phyloP scores from a whole-genome alignment of 2,888 invertebrate genomes.

The Netelia inedita region DNA sequence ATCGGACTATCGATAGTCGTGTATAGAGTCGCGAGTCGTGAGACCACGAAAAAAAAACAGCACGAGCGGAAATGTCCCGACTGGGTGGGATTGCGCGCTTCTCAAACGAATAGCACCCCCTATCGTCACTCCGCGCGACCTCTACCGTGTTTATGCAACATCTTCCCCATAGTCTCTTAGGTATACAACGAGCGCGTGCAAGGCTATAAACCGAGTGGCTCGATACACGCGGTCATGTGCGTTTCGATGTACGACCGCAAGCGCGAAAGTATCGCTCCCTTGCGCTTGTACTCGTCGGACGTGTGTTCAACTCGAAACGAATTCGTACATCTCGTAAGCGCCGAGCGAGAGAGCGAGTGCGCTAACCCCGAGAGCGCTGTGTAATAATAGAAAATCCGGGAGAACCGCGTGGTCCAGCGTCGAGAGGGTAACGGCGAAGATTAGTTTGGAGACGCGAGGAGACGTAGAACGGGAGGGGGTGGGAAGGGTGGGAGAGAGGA shows the following conservation, averaged over 20 bases:
- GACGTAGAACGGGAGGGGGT: conserved; percentile 19
- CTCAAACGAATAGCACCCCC: conserved; percentile 18
- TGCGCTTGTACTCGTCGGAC: neutral
- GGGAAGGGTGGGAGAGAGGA: no score
- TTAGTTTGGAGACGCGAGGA: neutral
- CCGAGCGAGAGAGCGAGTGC: conserved; percentile 29
- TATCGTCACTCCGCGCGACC: conserved; percentile 14
- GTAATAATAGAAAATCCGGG: conserved; percentile 73
- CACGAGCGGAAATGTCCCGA: conserved; percentile 47
- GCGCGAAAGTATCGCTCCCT: neutral
- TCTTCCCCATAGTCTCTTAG: neutral
- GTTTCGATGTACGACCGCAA: no score
- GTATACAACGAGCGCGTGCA: no score
- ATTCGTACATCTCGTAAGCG: conserved; percentile 19
- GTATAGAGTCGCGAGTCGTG: no score
- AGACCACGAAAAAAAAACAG: conserved; percentile 67
- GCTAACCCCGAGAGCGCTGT: conserved; percentile 67
- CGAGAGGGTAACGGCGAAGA: conserved; percentile 46
- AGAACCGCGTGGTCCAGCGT: conserved; percentile 50
- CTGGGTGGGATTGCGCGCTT: no score
- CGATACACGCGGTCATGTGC: no score
- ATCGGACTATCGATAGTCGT: conserved; percentile 76
- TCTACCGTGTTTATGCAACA: conserved; percentile 62
- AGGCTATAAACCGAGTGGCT: no score
- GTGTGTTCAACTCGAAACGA: conserved; percentile 36